Evolutionary conservation across 2,888 invertebrate genomes (phyloP).

Genomic region (Anagyrus pseudococci): DNA sequence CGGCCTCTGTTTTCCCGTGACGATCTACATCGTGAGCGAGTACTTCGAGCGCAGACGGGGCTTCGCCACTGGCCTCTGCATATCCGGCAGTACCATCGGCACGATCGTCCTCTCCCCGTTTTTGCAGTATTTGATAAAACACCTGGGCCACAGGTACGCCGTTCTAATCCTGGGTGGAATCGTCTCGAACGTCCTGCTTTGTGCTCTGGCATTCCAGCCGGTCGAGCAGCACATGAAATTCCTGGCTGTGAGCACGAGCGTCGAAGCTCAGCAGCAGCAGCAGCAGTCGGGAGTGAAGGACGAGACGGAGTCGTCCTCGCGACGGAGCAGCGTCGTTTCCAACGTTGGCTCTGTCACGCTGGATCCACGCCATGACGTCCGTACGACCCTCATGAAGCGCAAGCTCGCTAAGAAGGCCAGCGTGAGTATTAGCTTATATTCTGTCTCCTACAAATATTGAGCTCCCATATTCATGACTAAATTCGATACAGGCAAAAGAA

Average conservation of each 20-base stretch:
- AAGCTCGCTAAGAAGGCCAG: neutral
- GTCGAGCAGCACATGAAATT: conserved; percentile 81
- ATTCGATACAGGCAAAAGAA: no score
- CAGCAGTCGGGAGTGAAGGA: neutral
- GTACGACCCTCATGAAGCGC: neutral
- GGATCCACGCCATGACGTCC: conserved; percentile 8
- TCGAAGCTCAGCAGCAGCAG: neutral
- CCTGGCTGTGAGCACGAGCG: conserved; percentile 50
- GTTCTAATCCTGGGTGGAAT: conserved; percentile 82
- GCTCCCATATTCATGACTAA: no score
- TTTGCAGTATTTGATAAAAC: conserved; percentile 74
- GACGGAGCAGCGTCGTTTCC: conserved; percentile 19
- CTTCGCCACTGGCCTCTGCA: conserved; percentile 86
- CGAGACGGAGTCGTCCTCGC: conserved; percentile 4
- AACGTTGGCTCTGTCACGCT: conserved; percentile 17
- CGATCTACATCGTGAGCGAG: conserved; percentile 86
- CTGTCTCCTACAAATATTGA: neutral
- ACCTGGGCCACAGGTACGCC: conserved; percentile 79
- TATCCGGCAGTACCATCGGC: conserved; percentile 86
- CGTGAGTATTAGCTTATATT: neutral
- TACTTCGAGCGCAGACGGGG: conserved; percentile 82
- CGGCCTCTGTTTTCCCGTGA: conserved; percentile 84
- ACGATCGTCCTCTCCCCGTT: conserved; percentile 84
- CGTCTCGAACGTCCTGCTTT: conserved; percentile 81
- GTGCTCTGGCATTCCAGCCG: conserved; percentile 82